Evolutionary conservation across 1,140 invertebrate species (phyloP).

Genomic region (Calycopis cecrops): DNA sequence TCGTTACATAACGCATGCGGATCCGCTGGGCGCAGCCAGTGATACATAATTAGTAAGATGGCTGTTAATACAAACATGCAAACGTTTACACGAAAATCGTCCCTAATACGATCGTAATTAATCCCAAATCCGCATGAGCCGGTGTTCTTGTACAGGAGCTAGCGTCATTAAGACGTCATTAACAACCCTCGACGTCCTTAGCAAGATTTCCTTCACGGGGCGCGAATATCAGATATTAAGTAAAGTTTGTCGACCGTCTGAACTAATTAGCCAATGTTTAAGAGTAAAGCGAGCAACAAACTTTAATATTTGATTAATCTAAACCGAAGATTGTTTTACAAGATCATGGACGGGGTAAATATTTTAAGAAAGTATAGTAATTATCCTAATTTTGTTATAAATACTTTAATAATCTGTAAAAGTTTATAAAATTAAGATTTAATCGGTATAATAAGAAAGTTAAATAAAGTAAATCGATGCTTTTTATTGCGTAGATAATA

Average conservation of each 20-base stretch:
- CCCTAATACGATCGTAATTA: background rate
- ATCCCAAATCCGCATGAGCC: background rate
- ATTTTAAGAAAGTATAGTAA: background rate
- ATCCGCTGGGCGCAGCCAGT: too few relatives aligned
- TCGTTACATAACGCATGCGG: too few relatives aligned
- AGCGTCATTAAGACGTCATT: slow-evolving; percentile 5
- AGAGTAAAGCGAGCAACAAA: background rate
- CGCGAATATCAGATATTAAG: background rate
- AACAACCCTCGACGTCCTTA: background rate
- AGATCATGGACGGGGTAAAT: background rate
- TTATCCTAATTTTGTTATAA: background rate
- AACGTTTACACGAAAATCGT: slow-evolving; percentile 3
- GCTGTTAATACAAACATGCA: background rate
- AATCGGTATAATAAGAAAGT: too few relatives aligned
- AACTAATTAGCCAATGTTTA: slow-evolving; percentile 4
- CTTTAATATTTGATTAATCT: slow-evolving; percentile 8
- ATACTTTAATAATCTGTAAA: too few relatives aligned
- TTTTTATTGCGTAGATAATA: too few relatives aligned
- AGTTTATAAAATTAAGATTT: too few relatives aligned
- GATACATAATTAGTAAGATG: too few relatives aligned
- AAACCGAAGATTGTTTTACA: slow-evolving; percentile 5
- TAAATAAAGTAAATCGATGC: too few relatives aligned
- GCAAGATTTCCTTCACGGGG: too few relatives aligned
- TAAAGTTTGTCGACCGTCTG: slow-evolving; percentile 2
- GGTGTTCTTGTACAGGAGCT: background rate